phyloP scores from a whole-genome alignment of 2,797 vertebrate genomes.

The Enteromius anoplus region DNA sequence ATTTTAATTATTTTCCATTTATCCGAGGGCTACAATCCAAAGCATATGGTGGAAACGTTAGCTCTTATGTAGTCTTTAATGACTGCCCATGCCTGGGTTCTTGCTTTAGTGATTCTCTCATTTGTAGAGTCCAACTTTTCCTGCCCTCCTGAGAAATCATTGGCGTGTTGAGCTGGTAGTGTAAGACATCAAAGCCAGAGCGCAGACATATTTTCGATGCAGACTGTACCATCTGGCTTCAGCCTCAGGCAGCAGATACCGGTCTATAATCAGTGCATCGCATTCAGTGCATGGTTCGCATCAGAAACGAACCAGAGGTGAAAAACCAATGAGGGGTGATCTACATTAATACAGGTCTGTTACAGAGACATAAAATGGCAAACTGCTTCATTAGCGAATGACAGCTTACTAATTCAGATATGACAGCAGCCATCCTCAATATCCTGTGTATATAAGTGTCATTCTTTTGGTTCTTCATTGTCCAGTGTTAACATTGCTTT shows the following conservation, averaged over 20 bases:
- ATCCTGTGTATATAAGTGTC: no score
- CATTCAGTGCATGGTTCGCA: not conserved
- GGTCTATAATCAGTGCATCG: constrained; percentile 19
- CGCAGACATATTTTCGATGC: constrained; percentile 46
- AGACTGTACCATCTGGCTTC: constrained; percentile 40
- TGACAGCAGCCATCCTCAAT: not conserved
- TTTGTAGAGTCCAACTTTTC: constrained; percentile 65
- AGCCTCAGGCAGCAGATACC: constrained; percentile 35
- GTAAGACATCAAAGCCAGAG: constrained; percentile 68
- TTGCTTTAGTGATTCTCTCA: constrained; percentile 70
- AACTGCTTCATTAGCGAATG: not conserved
- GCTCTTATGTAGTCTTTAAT: constrained; percentile 73
- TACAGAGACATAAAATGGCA: not conserved
- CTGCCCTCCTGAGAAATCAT: constrained; percentile 72
- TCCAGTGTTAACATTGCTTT: no score
- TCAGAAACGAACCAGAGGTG: not conserved
- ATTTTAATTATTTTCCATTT: constrained; percentile 65
- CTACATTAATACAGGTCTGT: not conserved
- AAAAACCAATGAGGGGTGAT: not conserved
- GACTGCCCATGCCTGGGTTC: constrained; percentile 68
- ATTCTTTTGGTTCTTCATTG: no score
- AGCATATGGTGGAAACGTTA: constrained; percentile 74
- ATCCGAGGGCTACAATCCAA: constrained; percentile 58
- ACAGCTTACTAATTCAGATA: not conserved
- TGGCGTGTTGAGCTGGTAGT: constrained; percentile 62